Conservation (phyloP, 2,113 vertebrate species). For the Psephotus haematonotus region DNA sequence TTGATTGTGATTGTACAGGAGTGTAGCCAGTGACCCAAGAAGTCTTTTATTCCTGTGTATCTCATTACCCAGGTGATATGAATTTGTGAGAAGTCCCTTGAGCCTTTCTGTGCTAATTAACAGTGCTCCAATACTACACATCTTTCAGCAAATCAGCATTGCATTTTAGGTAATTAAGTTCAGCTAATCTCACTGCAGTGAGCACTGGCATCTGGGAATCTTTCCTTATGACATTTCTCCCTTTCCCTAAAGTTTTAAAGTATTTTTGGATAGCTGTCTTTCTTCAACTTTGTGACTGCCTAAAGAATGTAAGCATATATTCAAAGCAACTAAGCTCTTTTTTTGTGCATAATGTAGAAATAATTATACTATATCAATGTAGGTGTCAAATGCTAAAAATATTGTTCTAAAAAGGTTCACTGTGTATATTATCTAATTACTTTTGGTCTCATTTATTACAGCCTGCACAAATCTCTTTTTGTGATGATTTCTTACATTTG, state of each 20-base stretch:
- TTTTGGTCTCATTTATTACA: neutral
- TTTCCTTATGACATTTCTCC: neutral
- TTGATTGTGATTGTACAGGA: neutral
- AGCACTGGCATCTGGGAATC: neutral
- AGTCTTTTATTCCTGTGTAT: neutral
- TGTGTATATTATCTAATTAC: neutral
- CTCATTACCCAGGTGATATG: neutral
- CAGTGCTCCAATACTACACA: neutral
- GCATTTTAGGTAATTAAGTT: slow-evolving; percentile 23
- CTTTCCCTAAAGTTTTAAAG: neutral
- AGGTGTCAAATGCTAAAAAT: neutral
- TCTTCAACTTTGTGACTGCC: neutral
- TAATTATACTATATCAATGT: neutral
- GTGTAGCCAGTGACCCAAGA: neutral
- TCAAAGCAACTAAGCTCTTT: neutral
- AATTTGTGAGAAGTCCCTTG: slow-evolving; percentile 19
- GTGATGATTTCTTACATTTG: neutral
- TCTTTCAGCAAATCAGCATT: neutral
- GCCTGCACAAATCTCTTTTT: neutral
- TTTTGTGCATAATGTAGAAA: neutral
- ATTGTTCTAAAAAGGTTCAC: neutral
- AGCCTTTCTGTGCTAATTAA: slow-evolving; percentile 41
- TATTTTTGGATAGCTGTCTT: neutral
- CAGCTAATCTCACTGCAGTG: neutral
- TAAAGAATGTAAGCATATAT: neutral